These are phyloP conservation scores for Sycophila texana DNA, from an alignment of 2,888 invertebrate genomes.

Conservation along the genomic window DNA sequence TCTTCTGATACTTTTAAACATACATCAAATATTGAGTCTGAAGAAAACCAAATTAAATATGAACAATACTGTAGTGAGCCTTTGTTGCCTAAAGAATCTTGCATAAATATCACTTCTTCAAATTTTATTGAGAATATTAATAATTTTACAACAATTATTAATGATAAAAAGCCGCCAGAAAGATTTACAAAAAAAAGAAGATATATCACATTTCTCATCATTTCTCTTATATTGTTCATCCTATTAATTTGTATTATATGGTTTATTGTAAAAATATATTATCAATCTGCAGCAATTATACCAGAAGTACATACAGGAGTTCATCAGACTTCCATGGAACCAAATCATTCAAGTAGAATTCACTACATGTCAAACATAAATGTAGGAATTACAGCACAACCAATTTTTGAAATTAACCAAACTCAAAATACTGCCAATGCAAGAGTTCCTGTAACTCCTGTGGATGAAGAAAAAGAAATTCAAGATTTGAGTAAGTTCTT, in stretches of 20 bases:
- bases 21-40: background rate
- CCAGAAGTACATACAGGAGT: conserved; percentile 1
- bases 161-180: background rate
- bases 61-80: conserved; percentile 12
- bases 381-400: background rate
- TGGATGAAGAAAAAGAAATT: conserved; percentile 30
- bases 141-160: background rate
- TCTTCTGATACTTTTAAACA: conserved; percentile 1
- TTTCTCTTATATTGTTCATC: conserved; percentile 10
- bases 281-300: conserved; percentile 46
- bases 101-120: background rate
- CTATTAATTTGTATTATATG: conserved; percentile 12
- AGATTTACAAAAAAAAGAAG: conserved; percentile 4
- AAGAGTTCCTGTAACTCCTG: background rate
- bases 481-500: conserved; percentile 39
- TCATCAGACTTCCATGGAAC: background rate
- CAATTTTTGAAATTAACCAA: conserved; percentile 1
- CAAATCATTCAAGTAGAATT: conserved; percentile 4
- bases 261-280: conserved; percentile 21
- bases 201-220: conserved; percentile 6
- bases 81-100: background rate
- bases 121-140: conserved; percentile 7
- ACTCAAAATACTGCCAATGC: background rate
- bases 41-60: background rate
- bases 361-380: background rate